Evolutionary conservation across 2,888 invertebrate genomes (phyloP).

Genomic region (Temnothorax rugatulus): DNA sequence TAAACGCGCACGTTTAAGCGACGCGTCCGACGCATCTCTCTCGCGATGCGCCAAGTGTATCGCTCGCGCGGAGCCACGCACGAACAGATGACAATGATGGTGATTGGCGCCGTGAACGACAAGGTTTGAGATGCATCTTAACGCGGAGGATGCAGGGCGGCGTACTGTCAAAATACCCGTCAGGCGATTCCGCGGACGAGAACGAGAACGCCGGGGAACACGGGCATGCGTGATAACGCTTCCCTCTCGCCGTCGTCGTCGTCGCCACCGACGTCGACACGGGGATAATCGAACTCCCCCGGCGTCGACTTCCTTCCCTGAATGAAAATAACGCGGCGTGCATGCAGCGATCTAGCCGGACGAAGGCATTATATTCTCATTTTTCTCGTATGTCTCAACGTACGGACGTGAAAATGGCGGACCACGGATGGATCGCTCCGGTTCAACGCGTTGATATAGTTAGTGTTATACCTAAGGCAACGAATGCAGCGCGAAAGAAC

Average conservation of each 20-base stretch:
- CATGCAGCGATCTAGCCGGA: neutral
- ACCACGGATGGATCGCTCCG: neutral
- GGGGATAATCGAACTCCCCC: slow-evolving; percentile 68
- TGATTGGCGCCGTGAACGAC: slow-evolving; percentile 1
- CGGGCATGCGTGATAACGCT: slow-evolving; percentile 80
- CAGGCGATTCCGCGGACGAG: slow-evolving; percentile 60
- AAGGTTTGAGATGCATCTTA: slow-evolving; percentile 57
- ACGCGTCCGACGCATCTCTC: slow-evolving; percentile 27
- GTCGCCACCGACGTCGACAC: slow-evolving; percentile 58
- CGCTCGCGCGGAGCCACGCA: slow-evolving; percentile 28
- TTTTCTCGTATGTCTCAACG: neutral
- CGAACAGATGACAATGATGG: neutral
- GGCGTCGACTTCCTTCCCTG: slow-evolving; percentile 55
- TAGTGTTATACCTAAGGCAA: neutral
- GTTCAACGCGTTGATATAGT: slow-evolving; percentile 9
- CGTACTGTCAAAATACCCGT: slow-evolving; percentile 80
- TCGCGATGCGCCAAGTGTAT: neutral
- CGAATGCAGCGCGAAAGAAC: neutral
- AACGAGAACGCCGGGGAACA: slow-evolving; percentile 59
- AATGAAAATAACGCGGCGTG: slow-evolving; percentile 54
- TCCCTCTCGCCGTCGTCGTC: slow-evolving; percentile 39
- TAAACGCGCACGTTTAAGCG: slow-evolving; percentile 40
- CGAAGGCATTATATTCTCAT: neutral
- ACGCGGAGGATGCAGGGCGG: slow-evolving; percentile 76
- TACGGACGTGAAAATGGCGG: slow-evolving; percentile 23